Evolutionary conservation across 2,113 vertebrate genomes (phyloP), one percentile per base, ranked within the genome.

Genomic region (Vulpes vulpes): DNA sequence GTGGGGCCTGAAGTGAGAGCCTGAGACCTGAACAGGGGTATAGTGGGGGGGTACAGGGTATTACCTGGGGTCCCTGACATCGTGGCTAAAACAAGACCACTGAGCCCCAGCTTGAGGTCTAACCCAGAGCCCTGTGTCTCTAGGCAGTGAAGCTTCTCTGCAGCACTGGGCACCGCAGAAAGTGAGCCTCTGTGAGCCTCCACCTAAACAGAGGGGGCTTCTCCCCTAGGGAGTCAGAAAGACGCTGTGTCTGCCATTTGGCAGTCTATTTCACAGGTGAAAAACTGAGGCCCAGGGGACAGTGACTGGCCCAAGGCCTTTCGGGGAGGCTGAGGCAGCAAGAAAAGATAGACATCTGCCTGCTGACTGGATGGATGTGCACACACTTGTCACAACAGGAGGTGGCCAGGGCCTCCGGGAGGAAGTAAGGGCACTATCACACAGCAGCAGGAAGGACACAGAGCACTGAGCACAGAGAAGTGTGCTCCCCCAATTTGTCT

Each of bases 261-360:
- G 53, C 19, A 8, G 38, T 91, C 32, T 43, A 30, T 86, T 91
- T 94, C 71, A 23, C 19, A 92, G 64, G 23, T 64, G 43, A 81
- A 79, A 94, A 95, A 14, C 38, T 25, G 20, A 96, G 22, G 15
- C 22, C 22, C 16, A 51, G 32, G 49, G 57, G 20, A 89, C 90
- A 73, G 55, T 6, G 4, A 80, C 38, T n/a, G 22, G 74, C 30
- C 85, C 22, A 35, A 35, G 38, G 12, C 25, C 71, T 27, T 59
- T 80, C 25, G 19, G 53, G 43, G 57, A 89, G 12, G 65, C 49
- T 35, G 43, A 76, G 5, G 6, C 30, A 60, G 22, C 27, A 71
- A 81, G 76, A 16, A 3, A 71, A 71, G 57, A 14, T 2, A 15
- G 55, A n/a, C 11, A 10, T 74, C 53, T 53, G 14, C n/a, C 19